Evolutionary conservation across 1,140 invertebrate genomes (phyloP).

Genomic region (Drosophila suzukii): DNA sequence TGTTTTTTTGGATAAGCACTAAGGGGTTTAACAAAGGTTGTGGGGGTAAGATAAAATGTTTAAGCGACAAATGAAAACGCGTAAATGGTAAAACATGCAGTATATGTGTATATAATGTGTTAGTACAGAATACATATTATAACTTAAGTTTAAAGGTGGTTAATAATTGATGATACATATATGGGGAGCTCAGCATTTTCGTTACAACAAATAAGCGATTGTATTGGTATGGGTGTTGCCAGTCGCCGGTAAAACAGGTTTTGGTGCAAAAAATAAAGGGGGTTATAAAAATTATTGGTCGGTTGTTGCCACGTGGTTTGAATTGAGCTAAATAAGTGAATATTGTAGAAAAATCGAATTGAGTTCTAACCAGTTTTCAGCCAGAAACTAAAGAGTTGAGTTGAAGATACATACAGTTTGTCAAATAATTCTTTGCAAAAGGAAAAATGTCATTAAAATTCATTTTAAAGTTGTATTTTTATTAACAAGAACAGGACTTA

Average conservation of each 20-base stretch:
- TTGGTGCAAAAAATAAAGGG: slow-evolving; percentile 7
- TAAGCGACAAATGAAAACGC: slow-evolving; percentile 19
- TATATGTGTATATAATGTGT: background rate
- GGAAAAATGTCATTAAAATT: too few species aligned
- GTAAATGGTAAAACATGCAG: slow-evolving; percentile 22
- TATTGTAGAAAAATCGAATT: background rate
- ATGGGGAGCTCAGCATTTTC: background rate
- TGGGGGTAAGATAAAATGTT: background rate
- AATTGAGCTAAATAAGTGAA: background rate
- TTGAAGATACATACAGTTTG: background rate
- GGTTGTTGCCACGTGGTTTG: slow-evolving; percentile 37
- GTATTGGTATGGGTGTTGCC: background rate
- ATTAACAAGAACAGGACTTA: too few species aligned
- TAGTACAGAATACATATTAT: slow-evolving; percentile 1
- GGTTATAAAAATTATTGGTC: slow-evolving; percentile 1
- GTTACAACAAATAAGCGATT: background rate
- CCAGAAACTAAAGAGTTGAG: slow-evolving; percentile 3
- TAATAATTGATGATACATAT: background rate
- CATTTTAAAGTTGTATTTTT: too few species aligned
- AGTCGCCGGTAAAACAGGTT: slow-evolving; percentile 25
- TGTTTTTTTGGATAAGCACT: slow-evolving; percentile 7
- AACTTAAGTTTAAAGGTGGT: background rate
- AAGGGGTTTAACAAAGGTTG: background rate
- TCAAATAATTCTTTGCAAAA: too few species aligned
- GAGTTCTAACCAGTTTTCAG: slow-evolving; percentile 10